Base-by-base conservation (phyloP, 92 coral and sea anemone genomes). In the Zoanthus gigantus region DNA sequence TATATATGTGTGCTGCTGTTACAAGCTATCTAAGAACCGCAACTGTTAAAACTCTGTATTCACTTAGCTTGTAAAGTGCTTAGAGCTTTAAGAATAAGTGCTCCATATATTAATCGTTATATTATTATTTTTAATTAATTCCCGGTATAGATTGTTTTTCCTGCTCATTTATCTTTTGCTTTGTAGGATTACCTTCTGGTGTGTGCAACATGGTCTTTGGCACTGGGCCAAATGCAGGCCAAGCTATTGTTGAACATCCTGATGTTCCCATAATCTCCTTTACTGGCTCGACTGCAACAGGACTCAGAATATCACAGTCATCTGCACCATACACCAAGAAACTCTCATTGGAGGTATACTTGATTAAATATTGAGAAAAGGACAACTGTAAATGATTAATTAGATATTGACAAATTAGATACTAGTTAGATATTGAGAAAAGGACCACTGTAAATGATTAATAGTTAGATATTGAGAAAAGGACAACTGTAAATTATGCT, bases 201-300 rank as follows among this genome's bases (percentile, higher is more conserved):
- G 98, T 95, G 7, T 87, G 91, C 56, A 95, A 95, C 90, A 75
- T 93, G 45, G 98, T 95, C 79, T 91, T 95, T 47, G 98, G 98
- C 8, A 92, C 87, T 15, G 98, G 98, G 9, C 94, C 98, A 3
- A 93, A 82, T 34, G 94, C 94, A 47, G 98, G 96, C 12, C 90
- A 95, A 28, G 90, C 94, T 0, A 82, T 95, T 14, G 96, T 89
- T 3, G 77, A 90, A 18, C 96, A 95, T 66, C 98, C 96, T 12
- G 91, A 91, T 18, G 83, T 93, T 16, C 93, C 90, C 9, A 65
- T 78, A 18, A 71, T 95, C 32, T 95, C 98, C 16, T 95, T 95
- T 83, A 95, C 98, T 90, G 98, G 98, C 50, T 95, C 98, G 17
- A 95, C 98, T 1, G 91, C 89, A 17, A 93, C 94, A 32, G 98